phyloP scores from a whole-genome alignment of 1,140 invertebrate species.

The Drosophila albomicans region DNA sequence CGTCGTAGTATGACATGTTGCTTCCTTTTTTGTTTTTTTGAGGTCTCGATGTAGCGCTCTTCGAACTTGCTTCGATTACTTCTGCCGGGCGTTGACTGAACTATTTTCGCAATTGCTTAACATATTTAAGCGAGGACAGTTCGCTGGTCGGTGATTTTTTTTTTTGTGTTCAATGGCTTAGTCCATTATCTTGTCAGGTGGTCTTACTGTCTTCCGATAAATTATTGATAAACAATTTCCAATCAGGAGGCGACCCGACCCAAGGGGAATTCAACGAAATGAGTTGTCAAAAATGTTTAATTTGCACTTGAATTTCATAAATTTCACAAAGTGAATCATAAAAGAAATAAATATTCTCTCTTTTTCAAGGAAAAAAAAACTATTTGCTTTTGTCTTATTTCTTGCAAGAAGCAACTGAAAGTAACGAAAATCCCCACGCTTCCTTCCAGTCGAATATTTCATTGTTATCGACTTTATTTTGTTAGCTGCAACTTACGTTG shows the following conservation, averaged over 20 bases:
- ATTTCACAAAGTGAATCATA: constrained; percentile 28
- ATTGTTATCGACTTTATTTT: constrained; percentile 1
- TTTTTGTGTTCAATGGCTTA: constrained; percentile 48
- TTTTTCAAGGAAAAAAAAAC: neutral
- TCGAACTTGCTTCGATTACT: constrained; percentile 24
- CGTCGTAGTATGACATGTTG: constrained; percentile 71
- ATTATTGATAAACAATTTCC: constrained; percentile 66
- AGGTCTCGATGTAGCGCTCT: constrained; percentile 17
- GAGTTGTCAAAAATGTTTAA: constrained; percentile 15
- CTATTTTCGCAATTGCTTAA: constrained; percentile 21
- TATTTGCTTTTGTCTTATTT: neutral
- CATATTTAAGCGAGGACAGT: constrained; percentile 66
- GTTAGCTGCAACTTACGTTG: constrained; percentile 1
- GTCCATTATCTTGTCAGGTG: constrained; percentile 72
- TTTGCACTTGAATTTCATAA: constrained; percentile 16
- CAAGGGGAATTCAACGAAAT: neutral
- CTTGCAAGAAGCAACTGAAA: neutral
- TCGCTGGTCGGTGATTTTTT: constrained; percentile 49
- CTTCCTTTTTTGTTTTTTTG: neutral
- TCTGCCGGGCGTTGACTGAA: constrained; percentile 55
- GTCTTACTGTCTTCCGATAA: constrained; percentile 65
- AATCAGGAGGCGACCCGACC: constrained; percentile 3
- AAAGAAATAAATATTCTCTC: neutral
- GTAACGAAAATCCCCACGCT: neutral
- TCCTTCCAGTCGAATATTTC: neutral